phyloP scores from a whole-genome alignment of 1,140 invertebrate genomes.

The Nasonia longicornis region DNA sequence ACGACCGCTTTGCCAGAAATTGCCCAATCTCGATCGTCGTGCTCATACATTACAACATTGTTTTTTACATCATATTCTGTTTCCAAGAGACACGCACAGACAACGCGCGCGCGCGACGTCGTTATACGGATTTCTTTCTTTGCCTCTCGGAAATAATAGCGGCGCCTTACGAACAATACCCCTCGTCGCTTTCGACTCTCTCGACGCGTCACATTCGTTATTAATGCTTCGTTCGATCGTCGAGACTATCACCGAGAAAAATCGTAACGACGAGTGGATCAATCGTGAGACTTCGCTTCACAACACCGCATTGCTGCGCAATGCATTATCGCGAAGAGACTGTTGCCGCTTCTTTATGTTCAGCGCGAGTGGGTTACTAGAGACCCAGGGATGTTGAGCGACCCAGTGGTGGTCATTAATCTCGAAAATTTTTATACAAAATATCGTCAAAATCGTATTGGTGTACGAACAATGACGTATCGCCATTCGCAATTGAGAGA shows the following conservation, averaged over 20 bases:
- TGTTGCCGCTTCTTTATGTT: background rate
- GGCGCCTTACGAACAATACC: background rate
- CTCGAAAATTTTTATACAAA: constrained; percentile 42
- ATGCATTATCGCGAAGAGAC: constrained; percentile 3
- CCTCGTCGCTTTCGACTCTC: background rate
- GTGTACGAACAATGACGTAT: background rate
- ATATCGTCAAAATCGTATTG: constrained; percentile 37
- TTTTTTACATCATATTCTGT: background rate
- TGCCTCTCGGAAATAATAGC: constrained; percentile 5
- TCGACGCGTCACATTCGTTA: background rate
- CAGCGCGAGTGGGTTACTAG: background rate
- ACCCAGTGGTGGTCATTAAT: background rate
- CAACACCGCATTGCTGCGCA: constrained; percentile 6
- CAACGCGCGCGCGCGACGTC: background rate
- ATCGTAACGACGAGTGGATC: background rate
- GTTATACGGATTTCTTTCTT: background rate
- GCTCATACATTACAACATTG: background rate
- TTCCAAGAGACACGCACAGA: background rate
- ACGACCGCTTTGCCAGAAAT: constrained; percentile 25
- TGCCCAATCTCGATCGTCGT: constrained; percentile 15
- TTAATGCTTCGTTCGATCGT: constrained; percentile 19
- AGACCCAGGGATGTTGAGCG: background rate
- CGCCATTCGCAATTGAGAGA: background rate
- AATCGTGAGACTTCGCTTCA: constrained; percentile 1
- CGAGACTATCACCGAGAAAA: background rate